Conservation (phyloP, 2,113 vertebrate genomes). For the Calypte anna region DNA sequence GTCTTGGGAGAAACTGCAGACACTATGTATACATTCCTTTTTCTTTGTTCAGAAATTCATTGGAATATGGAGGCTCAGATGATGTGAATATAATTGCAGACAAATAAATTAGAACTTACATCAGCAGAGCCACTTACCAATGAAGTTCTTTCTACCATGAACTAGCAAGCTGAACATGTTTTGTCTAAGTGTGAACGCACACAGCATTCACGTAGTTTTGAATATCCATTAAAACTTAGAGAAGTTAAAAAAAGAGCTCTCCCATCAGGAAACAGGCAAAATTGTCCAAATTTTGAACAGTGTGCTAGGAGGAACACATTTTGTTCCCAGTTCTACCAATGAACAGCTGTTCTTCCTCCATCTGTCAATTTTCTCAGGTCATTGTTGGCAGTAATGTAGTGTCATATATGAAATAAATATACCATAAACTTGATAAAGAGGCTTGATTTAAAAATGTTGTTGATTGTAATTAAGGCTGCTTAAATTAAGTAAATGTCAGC, state of each 20-base stretch:
- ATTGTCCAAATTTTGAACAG: neutral
- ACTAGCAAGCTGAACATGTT: neutral
- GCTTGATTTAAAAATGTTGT: neutral
- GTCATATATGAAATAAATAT: neutral
- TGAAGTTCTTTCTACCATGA: neutral
- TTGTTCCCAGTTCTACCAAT: neutral
- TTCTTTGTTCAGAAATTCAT: neutral
- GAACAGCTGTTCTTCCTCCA: neutral
- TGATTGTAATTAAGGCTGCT: neutral
- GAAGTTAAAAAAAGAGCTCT: neutral
- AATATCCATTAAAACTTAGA: neutral
- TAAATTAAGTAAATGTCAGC: neutral
- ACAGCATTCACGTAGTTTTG: neutral
- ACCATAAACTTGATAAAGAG: neutral
- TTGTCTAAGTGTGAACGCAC: neutral
- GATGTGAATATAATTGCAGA: neutral
- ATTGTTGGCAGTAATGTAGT: neutral
- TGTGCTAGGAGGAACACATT: neutral
- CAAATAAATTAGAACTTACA: neutral
- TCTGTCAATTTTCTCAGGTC: neutral
- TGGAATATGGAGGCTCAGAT: neutral
- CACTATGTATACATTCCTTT: neutral
- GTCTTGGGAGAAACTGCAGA: neutral
- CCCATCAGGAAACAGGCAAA: neutral
- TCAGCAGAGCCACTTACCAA: neutral